These are phyloP conservation scores for Cerastis rubricosa DNA, from an alignment of 2,888 invertebrate genomes.

Conservation along the genomic window DNA sequence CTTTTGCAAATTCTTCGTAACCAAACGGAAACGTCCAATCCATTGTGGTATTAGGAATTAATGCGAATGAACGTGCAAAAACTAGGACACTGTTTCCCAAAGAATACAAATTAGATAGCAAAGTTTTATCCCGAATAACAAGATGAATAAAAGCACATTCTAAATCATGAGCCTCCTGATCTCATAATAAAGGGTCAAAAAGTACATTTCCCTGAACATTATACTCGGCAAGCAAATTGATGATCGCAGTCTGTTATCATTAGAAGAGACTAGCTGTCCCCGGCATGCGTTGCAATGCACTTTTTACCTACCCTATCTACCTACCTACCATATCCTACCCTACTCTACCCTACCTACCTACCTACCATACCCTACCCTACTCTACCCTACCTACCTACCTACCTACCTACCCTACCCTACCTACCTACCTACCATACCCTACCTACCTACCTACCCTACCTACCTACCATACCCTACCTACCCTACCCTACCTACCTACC, in stretches of 20 bases:
- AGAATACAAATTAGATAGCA: neutral
- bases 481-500: too few species aligned
- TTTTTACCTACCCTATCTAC: too few species aligned
- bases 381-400: too few species aligned
- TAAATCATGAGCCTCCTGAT: conserved; percentile 1
- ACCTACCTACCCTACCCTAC: too few species aligned
- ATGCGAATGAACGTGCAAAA: conserved; percentile 10
- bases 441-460: too few species aligned
- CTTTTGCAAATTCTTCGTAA: conserved; percentile 46
- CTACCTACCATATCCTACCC: too few species aligned
- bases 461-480: too few species aligned
- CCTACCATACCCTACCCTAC: too few species aligned
- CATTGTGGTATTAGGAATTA: conserved; percentile 48
- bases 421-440: too few species aligned
- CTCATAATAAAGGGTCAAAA: conserved; percentile 19
- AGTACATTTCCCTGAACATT: conserved; percentile 21
- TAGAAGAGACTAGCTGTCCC: too few species aligned
- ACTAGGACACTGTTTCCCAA: neutral
- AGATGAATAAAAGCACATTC: neutral
- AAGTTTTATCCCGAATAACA: neutral
- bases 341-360: too few species aligned
- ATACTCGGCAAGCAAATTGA: neutral
- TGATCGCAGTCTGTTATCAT: conserved; percentile 14
- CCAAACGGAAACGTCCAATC: conserved; percentile 58
- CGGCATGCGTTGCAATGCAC: too few species aligned